Evolutionary conservation across 1,140 invertebrate genomes (phyloP).

Genomic region (Neodiprion fabricii): DNA sequence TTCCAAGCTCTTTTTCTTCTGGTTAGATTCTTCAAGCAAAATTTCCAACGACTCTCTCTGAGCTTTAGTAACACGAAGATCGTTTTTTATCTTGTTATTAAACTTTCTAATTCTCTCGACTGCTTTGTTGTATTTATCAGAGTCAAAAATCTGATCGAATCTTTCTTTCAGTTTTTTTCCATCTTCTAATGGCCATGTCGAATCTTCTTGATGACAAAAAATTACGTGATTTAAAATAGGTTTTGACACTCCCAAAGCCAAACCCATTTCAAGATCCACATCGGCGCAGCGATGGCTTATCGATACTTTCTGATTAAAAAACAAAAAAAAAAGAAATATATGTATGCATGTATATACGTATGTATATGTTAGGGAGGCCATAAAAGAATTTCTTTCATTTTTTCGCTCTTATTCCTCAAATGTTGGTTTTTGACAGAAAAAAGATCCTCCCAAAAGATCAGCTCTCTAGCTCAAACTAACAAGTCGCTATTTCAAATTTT

Average conservation of each 20-base stretch:
- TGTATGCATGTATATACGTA: neutral
- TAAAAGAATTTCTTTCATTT: too few species aligned
- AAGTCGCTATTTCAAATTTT: too few species aligned
- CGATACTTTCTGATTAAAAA: slow-evolving; percentile 31
- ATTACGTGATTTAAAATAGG: slow-evolving; percentile 96
- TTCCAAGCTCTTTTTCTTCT: slow-evolving; percentile 62
- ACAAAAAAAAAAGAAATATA: neutral
- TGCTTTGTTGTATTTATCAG: slow-evolving; percentile 91
- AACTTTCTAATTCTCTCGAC: slow-evolving; percentile 81
- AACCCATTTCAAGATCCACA: slow-evolving; percentile 71
- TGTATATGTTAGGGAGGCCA: neutral
- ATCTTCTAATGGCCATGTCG: slow-evolving; percentile 95
- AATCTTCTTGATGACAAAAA: slow-evolving; percentile 99
- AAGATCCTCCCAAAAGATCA: too few species aligned
- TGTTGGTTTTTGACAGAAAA: too few species aligned
- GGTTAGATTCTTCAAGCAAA: slow-evolving; percentile 63
- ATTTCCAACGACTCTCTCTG: slow-evolving; percentile 42
- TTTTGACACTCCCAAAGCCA: slow-evolving; percentile 86
- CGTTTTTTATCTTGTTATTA: slow-evolving; percentile 67
- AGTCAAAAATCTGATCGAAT: slow-evolving; percentile 99
- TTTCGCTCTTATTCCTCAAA: too few species aligned
- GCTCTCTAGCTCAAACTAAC: too few species aligned
- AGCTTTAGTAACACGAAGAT: slow-evolving; percentile 59
- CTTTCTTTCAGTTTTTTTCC: slow-evolving; percentile 92
- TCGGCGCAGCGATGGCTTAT: slow-evolving; percentile 75